These are phyloP conservation scores for Cantharis rufa DNA, from an alignment of 2,888 invertebrate species.

Conservation along the genomic window DNA sequence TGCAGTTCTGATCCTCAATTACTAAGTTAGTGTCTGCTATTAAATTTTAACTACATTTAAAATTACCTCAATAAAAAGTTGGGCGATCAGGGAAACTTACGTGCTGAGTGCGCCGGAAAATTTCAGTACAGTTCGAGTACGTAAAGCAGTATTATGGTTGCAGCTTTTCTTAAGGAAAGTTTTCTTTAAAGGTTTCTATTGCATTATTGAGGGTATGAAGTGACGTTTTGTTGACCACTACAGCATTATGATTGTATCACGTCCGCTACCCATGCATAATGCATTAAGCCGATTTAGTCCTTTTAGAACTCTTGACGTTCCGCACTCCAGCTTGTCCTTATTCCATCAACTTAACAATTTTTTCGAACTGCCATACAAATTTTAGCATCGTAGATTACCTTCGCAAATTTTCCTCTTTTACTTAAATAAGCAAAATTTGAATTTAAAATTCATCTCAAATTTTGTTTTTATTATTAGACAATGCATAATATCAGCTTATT, in stretches of 20 bases:
- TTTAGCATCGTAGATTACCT: background rate
- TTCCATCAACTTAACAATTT: conserved; percentile 3
- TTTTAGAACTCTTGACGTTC: conserved; percentile 15
- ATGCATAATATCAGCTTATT: background rate
- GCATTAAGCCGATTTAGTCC: conserved; percentile 20
- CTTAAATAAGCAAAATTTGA: background rate
- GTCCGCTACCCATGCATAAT: conserved; percentile 22
- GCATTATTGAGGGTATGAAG: conserved; percentile 14
- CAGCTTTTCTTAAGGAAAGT: background rate
- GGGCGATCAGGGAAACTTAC: background rate
- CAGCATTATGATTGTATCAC: conserved; percentile 26
- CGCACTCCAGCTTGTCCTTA: conserved; percentile 16
- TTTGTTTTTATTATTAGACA: background rate
- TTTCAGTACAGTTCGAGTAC: background rate
- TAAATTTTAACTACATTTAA: background rate
- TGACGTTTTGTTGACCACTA: conserved; percentile 25
- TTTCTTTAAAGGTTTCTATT: background rate
- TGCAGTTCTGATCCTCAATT: background rate
- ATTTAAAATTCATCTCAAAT: background rate
- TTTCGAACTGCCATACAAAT: background rate
- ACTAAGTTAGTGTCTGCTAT: background rate
- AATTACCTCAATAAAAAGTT: background rate
- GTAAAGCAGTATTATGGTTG: background rate
- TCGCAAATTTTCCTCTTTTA: background rate
- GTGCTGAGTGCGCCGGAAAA: background rate